Evolutionary conservation across 1,140 invertebrate species (phyloP).

Genomic region (Heliconius nattereri): DNA sequence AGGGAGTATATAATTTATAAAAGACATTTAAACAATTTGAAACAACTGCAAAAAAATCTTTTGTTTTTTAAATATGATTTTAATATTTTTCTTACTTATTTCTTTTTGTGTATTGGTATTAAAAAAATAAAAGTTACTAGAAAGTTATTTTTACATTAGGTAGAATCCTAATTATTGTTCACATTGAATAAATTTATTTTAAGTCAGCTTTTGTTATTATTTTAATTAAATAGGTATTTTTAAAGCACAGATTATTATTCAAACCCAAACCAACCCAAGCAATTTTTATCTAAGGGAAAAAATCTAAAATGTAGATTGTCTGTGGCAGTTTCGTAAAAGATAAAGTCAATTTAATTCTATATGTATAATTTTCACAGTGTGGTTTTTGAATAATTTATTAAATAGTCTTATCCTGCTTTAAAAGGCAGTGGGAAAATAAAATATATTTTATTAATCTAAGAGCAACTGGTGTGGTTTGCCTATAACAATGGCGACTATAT

Average conservation of each 20-base stretch:
- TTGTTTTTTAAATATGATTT: not conserved
- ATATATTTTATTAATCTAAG: constrained; percentile 10
- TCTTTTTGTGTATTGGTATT: not conserved
- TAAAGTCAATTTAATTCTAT: constrained; percentile 8
- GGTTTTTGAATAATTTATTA: constrained; percentile 21
- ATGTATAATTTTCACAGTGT: constrained; percentile 24
- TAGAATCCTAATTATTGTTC: too few relatives aligned
- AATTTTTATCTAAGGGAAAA: not conserved
- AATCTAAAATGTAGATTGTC: not conserved
- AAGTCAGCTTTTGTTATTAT: too few relatives aligned
- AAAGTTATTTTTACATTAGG: too few relatives aligned
- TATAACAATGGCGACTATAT: constrained; percentile 68
- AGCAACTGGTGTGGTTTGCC: constrained; percentile 41
- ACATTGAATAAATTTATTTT: too few relatives aligned
- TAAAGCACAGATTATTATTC: not conserved
- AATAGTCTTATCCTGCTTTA: constrained; percentile 6
- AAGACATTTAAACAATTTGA: not conserved
- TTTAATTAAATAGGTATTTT: not conserved
- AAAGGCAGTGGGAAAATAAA: not conserved
- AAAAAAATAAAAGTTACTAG: not conserved
- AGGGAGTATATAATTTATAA: not conserved
- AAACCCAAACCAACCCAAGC: too few relatives aligned
- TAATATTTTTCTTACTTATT: not conserved
- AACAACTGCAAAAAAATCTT: not conserved
- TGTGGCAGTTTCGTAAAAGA: not conserved